phyloP scores from a whole-genome alignment of 2,113 vertebrate genomes.

The Gadus chalcogrammus region DNA sequence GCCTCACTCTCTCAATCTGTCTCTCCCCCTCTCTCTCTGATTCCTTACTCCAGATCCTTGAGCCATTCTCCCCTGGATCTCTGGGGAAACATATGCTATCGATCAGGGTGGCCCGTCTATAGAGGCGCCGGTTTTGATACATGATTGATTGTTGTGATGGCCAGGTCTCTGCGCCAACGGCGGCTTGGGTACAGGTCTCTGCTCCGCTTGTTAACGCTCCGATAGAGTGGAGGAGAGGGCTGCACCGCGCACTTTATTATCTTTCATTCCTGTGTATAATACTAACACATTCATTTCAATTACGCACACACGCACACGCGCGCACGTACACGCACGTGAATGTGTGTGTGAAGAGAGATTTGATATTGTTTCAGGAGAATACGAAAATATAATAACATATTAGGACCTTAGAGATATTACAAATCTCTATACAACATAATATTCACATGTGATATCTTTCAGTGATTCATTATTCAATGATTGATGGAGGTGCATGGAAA shows the following conservation, averaged over 20 bases:
- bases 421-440: too few relatives aligned
- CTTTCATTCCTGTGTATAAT: background rate
- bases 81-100: conserved; percentile 53
- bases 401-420: too few relatives aligned
- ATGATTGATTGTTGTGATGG: conserved; percentile 49
- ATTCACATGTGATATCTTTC: too few relatives aligned
- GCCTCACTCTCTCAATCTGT: conserved; percentile 28
- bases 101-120: conserved; percentile 47
- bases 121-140: conserved; percentile 49
- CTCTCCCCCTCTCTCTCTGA: conserved; percentile 24
- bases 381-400: too few relatives aligned
- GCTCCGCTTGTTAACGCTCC: conserved; percentile 10
- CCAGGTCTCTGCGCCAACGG: conserved; percentile 35
- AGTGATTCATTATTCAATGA: too few relatives aligned
- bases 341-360: too few relatives aligned
- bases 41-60: conserved; percentile 53
- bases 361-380: too few relatives aligned
- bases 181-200: background rate
- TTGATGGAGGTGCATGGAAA: too few relatives aligned
- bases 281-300: too few relatives aligned
- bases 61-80: conserved; percentile 61
- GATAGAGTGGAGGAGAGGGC: background rate
- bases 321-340: too few relatives aligned
- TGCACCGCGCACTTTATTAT: background rate
- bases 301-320: background rate